Percentiles rank a stretch among this genome's conserved stretches.
Conservation (phyloP, 30 jellyfish, hydroid and myxozoan genomes). For the Nemopilema nomurai region DNA sequence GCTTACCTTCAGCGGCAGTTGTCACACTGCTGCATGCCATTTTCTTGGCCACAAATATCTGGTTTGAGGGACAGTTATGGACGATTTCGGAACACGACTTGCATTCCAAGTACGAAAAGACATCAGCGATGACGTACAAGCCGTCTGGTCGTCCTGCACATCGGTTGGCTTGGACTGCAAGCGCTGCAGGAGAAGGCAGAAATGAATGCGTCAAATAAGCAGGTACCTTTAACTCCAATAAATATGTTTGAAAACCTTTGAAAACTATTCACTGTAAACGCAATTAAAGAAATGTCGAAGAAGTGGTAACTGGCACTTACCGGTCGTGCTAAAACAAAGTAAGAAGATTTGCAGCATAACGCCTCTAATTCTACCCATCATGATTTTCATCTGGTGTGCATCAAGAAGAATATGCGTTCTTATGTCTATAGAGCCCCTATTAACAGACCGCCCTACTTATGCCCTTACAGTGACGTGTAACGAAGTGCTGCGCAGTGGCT, state of each 20-base stretch:
- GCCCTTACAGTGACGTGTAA: too few species aligned
- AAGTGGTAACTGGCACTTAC: too few species aligned
- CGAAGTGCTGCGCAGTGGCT: too few species aligned
- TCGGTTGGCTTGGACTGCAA: constrained; percentile 28
- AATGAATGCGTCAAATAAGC: too few species aligned
- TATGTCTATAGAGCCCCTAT: not conserved
- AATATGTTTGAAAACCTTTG: too few species aligned
- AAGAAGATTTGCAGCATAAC: too few species aligned
- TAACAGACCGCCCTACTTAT: not conserved
- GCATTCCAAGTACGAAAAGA: constrained; percentile 66
- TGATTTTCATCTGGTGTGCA: too few species aligned
- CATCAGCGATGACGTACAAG: constrained; percentile 54
- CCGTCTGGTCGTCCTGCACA: constrained; percentile 70
- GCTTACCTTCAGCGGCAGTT: constrained; percentile 49
- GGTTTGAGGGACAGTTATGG: constrained; percentile 57
- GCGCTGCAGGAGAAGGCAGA: constrained; percentile 9
- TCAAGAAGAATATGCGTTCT: too few species aligned
- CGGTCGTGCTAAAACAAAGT: too few species aligned
- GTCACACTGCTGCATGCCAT: constrained; percentile 41
- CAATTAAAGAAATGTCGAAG: not conserved
- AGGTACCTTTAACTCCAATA: too few species aligned
- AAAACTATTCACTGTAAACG: not conserved
- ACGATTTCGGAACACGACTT: constrained; percentile 49
- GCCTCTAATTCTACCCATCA: too few species aligned
- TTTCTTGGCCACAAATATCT: constrained; percentile 42